Conservation (phyloP, 2,113 vertebrate genomes). For the Phrynocephalus versicolor region DNA sequence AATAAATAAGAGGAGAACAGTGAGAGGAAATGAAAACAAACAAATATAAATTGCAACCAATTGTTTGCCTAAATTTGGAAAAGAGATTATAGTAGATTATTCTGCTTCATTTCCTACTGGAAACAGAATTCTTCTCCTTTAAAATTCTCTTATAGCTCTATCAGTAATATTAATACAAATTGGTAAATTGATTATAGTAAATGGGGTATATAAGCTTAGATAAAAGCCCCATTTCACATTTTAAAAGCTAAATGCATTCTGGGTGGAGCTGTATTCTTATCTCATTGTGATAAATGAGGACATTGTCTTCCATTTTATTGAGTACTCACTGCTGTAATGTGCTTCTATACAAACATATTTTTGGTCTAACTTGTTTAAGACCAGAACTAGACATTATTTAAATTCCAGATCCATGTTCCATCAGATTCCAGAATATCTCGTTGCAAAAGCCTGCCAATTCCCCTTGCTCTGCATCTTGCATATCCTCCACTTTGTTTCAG, state of each 20-base stretch:
- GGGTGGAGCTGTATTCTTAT: not conserved
- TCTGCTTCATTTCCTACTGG: not conserved
- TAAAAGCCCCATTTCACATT: conserved; percentile 27
- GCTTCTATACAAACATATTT: not conserved
- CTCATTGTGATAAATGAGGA: not conserved
- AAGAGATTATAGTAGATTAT: not conserved
- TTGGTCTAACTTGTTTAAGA: not conserved
- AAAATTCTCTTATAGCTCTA: not conserved
- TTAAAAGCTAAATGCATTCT: not conserved
- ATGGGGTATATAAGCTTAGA: conserved; percentile 19
- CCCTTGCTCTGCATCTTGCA: no score
- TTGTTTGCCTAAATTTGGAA: not conserved
- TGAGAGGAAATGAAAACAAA: not conserved
- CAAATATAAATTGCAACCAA: conserved; percentile 2
- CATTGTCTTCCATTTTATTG: not conserved
- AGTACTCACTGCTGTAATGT: not conserved
- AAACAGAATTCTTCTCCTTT: conserved; percentile 19
- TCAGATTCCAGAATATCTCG: no score
- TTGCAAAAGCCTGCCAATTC: no score
- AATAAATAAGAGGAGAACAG: no score
- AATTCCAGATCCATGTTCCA: no score
- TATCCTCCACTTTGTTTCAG: no score
- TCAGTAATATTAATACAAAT: conserved; percentile 26
- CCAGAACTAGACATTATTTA: no score
- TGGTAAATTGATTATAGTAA: not conserved